phyloP scores from a whole-genome alignment of 2,113 vertebrate species.

The Solea solea region DNA sequence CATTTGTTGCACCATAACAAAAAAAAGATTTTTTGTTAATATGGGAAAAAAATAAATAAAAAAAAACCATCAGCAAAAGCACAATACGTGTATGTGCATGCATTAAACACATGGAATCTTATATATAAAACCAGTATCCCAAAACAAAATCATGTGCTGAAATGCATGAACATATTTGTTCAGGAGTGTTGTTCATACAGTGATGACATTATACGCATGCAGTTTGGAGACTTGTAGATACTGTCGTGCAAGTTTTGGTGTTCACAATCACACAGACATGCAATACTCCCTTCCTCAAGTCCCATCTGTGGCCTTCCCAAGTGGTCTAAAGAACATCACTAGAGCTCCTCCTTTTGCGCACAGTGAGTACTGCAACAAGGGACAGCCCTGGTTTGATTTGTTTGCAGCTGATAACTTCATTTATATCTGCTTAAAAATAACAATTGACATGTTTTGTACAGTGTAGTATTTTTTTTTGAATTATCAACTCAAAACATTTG shows the following conservation, averaged over 20 bases:
- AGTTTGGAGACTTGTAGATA: constrained; percentile 11
- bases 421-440: neutral
- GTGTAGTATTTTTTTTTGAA: neutral
- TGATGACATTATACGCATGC: constrained; percentile 8
- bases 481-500: neutral
- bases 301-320: constrained; percentile 39
- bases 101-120: neutral
- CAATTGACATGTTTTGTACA: neutral
- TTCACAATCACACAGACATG: constrained; percentile 9
- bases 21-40: neutral
- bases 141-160: neutral
- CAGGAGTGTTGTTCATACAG: neutral
- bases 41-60: no score
- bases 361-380: constrained; percentile 66
- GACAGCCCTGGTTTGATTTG: neutral
- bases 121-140: neutral
- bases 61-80: no score
- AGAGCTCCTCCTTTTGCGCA: constrained; percentile 78
- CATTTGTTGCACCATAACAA: neutral
- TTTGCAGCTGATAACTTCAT: neutral
- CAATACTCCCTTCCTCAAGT: constrained; percentile 22
- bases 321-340: constrained; percentile 71
- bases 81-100: no score
- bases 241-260: constrained; percentile 12
- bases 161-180: constrained; percentile 7